Percentiles rank a stretch among this genome's conserved stretches.
phyloP scores from a whole-genome alignment of 2,113 vertebrate species.

The Salvelinus namaycush region DNA sequence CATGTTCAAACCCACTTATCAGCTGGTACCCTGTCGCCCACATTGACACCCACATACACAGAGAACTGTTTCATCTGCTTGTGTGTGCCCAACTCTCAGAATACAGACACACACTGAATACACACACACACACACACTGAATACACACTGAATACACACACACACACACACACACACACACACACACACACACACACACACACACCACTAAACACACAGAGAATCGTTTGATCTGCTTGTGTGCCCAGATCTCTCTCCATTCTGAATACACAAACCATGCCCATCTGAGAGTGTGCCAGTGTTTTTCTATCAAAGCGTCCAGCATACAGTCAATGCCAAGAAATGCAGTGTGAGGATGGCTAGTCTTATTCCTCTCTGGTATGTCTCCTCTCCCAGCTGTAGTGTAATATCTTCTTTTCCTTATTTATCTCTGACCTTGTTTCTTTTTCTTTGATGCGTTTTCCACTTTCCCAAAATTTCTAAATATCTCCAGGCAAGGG shows the following conservation, averaged over 20 bases:
- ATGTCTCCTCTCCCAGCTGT: slow-evolving; percentile 52
- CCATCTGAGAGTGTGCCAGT: slow-evolving; percentile 1
- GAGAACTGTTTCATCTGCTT: slow-evolving; percentile 42
- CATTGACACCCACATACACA: slow-evolving; percentile 36
- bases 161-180: slow-evolving; percentile 13
- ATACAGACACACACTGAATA: neutral
- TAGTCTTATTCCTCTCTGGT: slow-evolving; percentile 2
- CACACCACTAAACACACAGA: slow-evolving; percentile 3
- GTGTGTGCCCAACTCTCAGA: slow-evolving; percentile 12
- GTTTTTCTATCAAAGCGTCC: slow-evolving; percentile 64
- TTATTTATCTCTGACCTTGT: slow-evolving; percentile 11
- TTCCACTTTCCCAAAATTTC: slow-evolving; percentile 33
- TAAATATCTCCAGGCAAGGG: slow-evolving; percentile 33
- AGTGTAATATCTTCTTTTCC: slow-evolving; percentile 22
- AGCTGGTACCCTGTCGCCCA: slow-evolving; percentile 33
- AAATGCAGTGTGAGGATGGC: slow-evolving; percentile 58
- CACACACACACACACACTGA: slow-evolving; percentile 16
- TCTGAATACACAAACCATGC: slow-evolving; percentile 21
- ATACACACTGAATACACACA: slow-evolving; percentile 6
- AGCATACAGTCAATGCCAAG: slow-evolving; percentile 56
- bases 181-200: neutral
- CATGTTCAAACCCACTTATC: slow-evolving; percentile 3
- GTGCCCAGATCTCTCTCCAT: slow-evolving; percentile 22
- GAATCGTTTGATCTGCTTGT: neutral
- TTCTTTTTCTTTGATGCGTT: slow-evolving; percentile 41